A percentile compares a stretch with the other conserved stretches of the same genome.
phyloP scores from a whole-genome alignment of 2,888 invertebrate genomes.

The Atherix ibis region DNA sequence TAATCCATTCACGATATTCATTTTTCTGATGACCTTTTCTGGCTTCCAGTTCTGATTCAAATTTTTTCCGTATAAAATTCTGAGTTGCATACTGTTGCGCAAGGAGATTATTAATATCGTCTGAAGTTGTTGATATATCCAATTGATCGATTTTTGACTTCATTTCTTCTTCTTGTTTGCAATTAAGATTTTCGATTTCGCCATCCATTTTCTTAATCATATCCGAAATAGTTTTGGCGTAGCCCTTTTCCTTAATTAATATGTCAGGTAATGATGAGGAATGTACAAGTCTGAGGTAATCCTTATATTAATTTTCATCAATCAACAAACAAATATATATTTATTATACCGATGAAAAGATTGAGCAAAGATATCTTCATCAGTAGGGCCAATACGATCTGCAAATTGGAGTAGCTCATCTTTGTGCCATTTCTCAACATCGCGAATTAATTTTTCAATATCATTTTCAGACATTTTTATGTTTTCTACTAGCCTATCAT shows the following conservation, averaged over 20 bases:
- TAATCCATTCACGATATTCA: constrained; percentile 81
- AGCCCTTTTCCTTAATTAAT: constrained; percentile 72
- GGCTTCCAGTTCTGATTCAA: constrained; percentile 72
- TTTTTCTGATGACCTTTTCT: constrained; percentile 70
- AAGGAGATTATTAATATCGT: constrained; percentile 68
- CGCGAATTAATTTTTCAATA: constrained; percentile 57
- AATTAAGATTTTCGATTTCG: constrained; percentile 51
- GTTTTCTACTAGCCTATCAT: constrained; percentile 42
- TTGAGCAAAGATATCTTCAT: constrained; percentile 53
- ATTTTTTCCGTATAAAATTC: constrained; percentile 67
- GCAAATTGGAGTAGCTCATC: constrained; percentile 74
- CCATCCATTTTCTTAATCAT: constrained; percentile 56
- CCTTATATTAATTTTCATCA: background rate
- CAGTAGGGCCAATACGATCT: constrained; percentile 62
- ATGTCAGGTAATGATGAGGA: constrained; percentile 78
- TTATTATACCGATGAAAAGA: constrained; percentile 31
- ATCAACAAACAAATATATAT: background rate
- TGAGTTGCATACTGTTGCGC: constrained; percentile 69
- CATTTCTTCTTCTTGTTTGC: constrained; percentile 80
- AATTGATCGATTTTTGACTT: constrained; percentile 64
- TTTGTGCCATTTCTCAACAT: constrained; percentile 66
- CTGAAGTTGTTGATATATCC: constrained; percentile 30
- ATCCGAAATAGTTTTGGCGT: constrained; percentile 63
- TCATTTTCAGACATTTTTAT: constrained; percentile 47
- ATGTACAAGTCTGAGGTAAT: constrained; percentile 44